A percentile compares a stretch with the other conserved stretches of the same genome.
Evolutionary conservation across 1,140 invertebrate genomes (phyloP).

Genomic region (Gonioctena quinquepunctata): DNA sequence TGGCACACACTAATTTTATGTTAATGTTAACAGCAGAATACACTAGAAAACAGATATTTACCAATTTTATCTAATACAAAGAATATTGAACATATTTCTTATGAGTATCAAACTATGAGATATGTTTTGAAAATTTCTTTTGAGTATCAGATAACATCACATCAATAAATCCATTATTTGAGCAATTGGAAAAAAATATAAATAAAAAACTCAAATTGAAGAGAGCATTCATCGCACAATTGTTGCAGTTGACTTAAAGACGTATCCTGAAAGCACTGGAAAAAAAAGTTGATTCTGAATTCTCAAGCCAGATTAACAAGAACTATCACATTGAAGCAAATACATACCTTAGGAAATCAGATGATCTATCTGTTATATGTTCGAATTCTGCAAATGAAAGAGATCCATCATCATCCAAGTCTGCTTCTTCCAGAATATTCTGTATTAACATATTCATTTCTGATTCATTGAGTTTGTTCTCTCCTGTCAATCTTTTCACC

Average conservation of each 20-base stretch:
- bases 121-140: neutral
- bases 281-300: neutral
- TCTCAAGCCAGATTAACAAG: neutral
- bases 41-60: no score
- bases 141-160: neutral
- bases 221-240: neutral
- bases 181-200: neutral
- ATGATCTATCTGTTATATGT: conserved; percentile 90
- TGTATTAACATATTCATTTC: conserved; percentile 74
- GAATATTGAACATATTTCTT: no score
- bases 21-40: no score
- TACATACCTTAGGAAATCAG: conserved; percentile 82
- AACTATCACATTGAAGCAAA: neutral
- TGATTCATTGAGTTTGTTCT: conserved; percentile 66
- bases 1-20: no score
- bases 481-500: conserved; percentile 71
- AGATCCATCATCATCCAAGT: conserved; percentile 89
- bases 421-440: conserved; percentile 86
- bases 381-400: conserved; percentile 94
- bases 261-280: conserved; percentile 20
- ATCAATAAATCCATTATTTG: neutral
- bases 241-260: neutral
- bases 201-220: neutral
- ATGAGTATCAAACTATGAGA: no score
- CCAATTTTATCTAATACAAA: no score